Conservation (phyloP, 2,113 vertebrate species). For the Cyanocitta stelleri region DNA sequence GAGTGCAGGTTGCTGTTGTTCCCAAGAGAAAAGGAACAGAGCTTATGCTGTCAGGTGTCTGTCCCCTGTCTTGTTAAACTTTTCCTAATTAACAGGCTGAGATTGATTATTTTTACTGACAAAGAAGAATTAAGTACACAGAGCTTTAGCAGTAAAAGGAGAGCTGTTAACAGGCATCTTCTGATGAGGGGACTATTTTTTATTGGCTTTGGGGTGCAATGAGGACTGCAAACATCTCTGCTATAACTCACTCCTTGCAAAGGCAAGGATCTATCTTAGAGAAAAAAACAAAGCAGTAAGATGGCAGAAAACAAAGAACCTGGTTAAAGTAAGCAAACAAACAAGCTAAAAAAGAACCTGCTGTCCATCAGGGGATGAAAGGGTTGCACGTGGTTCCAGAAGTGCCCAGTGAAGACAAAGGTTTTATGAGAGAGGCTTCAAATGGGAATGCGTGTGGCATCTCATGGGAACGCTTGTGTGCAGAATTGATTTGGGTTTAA, state of each 20-base stretch:
- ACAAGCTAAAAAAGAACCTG: not conserved
- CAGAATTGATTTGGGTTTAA: constrained; percentile 32
- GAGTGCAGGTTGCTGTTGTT: not conserved
- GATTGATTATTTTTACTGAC: constrained; percentile 63
- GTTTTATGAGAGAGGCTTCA: constrained; percentile 8
- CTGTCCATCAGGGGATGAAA: constrained; percentile 11
- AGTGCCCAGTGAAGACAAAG: not conserved
- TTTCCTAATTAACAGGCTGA: constrained; percentile 49
- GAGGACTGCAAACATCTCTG: constrained; percentile 66
- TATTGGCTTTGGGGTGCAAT: constrained; percentile 33
- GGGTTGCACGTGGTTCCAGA: not conserved
- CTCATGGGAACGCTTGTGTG: constrained; percentile 36
- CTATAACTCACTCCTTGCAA: constrained; percentile 34
- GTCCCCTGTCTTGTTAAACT: constrained; percentile 25
- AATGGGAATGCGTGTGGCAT: constrained; percentile 34
- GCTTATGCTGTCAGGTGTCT: not conserved
- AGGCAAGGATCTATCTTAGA: constrained; percentile 11
- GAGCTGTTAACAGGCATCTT: constrained; percentile 64
- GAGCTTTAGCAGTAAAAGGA: constrained; percentile 58
- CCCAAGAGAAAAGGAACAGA: not conserved
- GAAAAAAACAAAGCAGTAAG: constrained; percentile 17
- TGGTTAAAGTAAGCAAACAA: constrained; percentile 36
- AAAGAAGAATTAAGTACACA: constrained; percentile 58
- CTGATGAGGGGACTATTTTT: constrained; percentile 53
- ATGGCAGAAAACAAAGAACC: constrained; percentile 5